Evolutionary conservation across 2,888 invertebrate species (phyloP).

Genomic region (Phortica magna): DNA sequence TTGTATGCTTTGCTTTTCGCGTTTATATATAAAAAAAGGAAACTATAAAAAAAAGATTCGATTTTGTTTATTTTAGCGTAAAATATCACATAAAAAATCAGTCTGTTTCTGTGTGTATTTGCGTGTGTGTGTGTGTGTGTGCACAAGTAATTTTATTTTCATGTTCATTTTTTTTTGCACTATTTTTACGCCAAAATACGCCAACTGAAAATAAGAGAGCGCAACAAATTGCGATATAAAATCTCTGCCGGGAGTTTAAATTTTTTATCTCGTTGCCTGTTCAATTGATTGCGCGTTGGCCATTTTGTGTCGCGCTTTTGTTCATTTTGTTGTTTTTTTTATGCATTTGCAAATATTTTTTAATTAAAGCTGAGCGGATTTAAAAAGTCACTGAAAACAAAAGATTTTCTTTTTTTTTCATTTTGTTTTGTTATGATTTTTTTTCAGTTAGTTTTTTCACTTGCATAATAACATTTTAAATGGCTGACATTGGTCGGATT

Average conservation of each 20-base stretch:
- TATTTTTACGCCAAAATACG: background rate
- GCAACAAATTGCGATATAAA: slow-evolving; percentile 22
- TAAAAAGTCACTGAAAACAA: slow-evolving; percentile 57
- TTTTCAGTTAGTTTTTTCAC: slow-evolving; percentile 8
- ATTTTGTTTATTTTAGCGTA: slow-evolving; percentile 50
- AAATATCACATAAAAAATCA: slow-evolving; percentile 49
- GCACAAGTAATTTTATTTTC: background rate
- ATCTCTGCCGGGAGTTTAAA: slow-evolving; percentile 28
- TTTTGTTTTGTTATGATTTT: background rate
- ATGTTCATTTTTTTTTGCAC: background rate
- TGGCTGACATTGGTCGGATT: slow-evolving; percentile 19
- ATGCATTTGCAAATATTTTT: slow-evolving; percentile 48
- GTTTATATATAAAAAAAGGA: slow-evolving; percentile 38
- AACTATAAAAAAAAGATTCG: slow-evolving; percentile 25
- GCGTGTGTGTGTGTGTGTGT: slow-evolving; percentile 5
- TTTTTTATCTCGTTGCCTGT: slow-evolving; percentile 24
- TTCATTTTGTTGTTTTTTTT: slow-evolving; percentile 44
- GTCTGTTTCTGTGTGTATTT: background rate
- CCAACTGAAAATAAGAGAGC: background rate
- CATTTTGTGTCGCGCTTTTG: slow-evolving; percentile 38
- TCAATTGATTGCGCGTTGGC: slow-evolving; percentile 33
- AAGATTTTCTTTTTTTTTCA: background rate
- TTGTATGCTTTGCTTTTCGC: slow-evolving; percentile 50
- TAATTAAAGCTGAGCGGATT: slow-evolving; percentile 67
- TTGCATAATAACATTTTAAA: slow-evolving; percentile 11